Conservation (phyloP, 1,140 invertebrate species). For the Meloidogyne chitwoodi region DNA sequence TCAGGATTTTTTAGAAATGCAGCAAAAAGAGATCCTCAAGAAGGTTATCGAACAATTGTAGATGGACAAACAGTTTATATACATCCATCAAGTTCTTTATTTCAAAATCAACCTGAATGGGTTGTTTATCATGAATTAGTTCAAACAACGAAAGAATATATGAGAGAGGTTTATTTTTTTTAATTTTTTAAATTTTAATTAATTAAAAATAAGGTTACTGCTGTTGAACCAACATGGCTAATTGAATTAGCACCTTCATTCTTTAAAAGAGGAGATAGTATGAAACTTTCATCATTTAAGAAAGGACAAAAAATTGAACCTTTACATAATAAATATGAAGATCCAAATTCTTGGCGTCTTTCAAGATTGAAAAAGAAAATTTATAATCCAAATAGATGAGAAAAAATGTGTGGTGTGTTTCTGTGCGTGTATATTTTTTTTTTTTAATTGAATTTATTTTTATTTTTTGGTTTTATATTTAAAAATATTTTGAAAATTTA, state of each 20-base stretch:
- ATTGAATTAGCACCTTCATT: slow-evolving; percentile 98
- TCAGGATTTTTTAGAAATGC: slow-evolving; percentile 98
- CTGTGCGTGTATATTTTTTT: no score
- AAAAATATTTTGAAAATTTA: no score
- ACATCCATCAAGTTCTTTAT: slow-evolving; percentile 93
- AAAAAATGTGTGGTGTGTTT: neutral
- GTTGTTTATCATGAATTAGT: slow-evolving; percentile 98
- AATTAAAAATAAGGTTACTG: slow-evolving; percentile 72
- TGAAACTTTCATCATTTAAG: slow-evolving; percentile 96
- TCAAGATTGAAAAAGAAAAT: slow-evolving; percentile 74
- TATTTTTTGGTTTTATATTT: no score
- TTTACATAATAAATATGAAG: slow-evolving; percentile 97
- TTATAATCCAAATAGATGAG: slow-evolving; percentile 61
- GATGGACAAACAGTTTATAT: slow-evolving; percentile 98
- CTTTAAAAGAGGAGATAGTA: slow-evolving; percentile 98
- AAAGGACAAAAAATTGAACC: slow-evolving; percentile 97
- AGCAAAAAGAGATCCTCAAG: slow-evolving; percentile 97
- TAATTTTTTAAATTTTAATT: neutral
- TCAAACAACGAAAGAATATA: slow-evolving; percentile 98
- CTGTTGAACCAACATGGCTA: slow-evolving; percentile 97
- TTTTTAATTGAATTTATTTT: no score
- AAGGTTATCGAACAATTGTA: slow-evolving; percentile 93
- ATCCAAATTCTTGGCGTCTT: slow-evolving; percentile 97
- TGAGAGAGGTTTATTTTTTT: slow-evolving; percentile 76
- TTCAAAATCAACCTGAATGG: slow-evolving; percentile 97